Evolutionary conservation across 2,888 invertebrate species (phyloP).

Genomic region (Mermis nigrescens): DNA sequence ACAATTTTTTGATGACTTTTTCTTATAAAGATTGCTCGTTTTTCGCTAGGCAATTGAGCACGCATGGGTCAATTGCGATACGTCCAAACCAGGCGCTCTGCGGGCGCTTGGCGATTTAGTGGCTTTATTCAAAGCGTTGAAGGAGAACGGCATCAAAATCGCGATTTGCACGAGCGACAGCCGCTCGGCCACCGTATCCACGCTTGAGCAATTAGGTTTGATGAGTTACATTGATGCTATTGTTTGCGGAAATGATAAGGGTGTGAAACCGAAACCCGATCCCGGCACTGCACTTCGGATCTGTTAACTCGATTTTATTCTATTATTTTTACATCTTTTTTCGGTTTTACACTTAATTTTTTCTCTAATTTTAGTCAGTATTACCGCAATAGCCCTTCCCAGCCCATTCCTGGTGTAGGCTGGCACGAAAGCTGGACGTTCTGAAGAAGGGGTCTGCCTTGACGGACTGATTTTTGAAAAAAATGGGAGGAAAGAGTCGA

Average conservation of each 20-base stretch:
- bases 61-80: constrained; percentile 30
- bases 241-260: constrained; percentile 36
- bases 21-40: too few relatives aligned
- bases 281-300: constrained; percentile 34
- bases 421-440: too few relatives aligned
- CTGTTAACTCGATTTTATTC: not conserved
- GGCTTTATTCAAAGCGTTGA: constrained; percentile 33
- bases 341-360: not conserved
- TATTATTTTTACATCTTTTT: not conserved
- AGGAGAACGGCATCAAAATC: constrained; percentile 33
- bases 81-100: constrained; percentile 21
- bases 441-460: too few relatives aligned
- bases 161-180: constrained; percentile 37
- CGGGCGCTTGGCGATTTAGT: constrained; percentile 33
- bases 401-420: too few relatives aligned
- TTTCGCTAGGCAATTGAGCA: constrained; percentile 22
- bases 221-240: constrained; percentile 29
- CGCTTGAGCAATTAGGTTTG: constrained; percentile 7
- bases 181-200: constrained; percentile 18
- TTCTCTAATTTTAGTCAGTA: not conserved
- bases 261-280: constrained; percentile 34
- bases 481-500: too few relatives aligned
- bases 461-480: too few relatives aligned
- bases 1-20: too few relatives aligned
- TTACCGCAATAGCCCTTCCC: not conserved